Conservation (phyloP, 2,113 vertebrate species). For the Lutjanus erythropterus region DNA sequence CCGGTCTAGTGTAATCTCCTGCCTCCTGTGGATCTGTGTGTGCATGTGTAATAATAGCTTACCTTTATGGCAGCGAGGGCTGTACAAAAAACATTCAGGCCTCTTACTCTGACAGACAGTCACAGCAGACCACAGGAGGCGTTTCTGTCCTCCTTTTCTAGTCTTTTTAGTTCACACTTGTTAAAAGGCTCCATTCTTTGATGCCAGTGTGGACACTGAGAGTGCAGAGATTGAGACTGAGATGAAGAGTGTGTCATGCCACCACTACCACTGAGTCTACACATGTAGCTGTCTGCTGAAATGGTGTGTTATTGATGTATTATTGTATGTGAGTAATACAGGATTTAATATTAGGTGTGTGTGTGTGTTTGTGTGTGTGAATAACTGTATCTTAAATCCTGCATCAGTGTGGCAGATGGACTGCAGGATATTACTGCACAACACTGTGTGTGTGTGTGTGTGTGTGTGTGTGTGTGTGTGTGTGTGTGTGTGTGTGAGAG, state of each 20-base stretch:
- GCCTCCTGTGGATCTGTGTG: conserved; percentile 66
- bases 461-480: conserved; percentile 16
- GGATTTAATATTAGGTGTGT: conserved; percentile 3
- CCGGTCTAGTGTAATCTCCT: conserved; percentile 70
- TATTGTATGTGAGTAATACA: neutral
- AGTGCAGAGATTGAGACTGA: neutral
- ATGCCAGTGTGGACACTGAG: too few relatives aligned
- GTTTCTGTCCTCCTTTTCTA: neutral
- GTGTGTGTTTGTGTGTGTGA: neutral
- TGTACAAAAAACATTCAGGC: conserved; percentile 17
- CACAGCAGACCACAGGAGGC: neutral
- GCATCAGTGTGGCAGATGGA: conserved; percentile 51
- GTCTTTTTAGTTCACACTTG: neutral
- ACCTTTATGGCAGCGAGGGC: conserved; percentile 46
- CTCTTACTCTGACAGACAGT: neutral
- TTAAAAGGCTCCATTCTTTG: too few relatives aligned
- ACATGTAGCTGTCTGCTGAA: neutral
- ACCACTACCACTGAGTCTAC: neutral
- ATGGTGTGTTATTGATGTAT: neutral
- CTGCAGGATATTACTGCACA: conserved; percentile 29
- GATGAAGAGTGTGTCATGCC: neutral
- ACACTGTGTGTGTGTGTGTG: conserved; percentile 4
- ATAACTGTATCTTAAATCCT: conserved; percentile 35
- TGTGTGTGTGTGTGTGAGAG: conserved; percentile 2
- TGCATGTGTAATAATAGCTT: conserved; percentile 62